Percentiles rank a stretch among this genome's conserved stretches.
Evolutionary conservation across 2,113 vertebrate species (phyloP).

Genomic region (Cinclus cinclus): DNA sequence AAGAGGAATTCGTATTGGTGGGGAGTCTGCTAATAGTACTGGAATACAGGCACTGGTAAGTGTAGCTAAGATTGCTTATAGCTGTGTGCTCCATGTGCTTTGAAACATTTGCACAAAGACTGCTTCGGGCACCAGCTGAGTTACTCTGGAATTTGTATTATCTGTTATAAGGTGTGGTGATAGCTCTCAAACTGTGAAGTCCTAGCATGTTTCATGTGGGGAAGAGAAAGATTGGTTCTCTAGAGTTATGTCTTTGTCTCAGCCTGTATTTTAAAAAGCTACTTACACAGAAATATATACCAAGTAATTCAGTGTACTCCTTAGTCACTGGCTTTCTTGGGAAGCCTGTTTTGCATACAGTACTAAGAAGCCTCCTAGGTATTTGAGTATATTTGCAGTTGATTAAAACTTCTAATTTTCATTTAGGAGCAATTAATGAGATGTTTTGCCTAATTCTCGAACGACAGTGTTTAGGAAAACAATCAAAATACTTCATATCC

Average conservation of each 20-base stretch:
- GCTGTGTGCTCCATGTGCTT: neutral
- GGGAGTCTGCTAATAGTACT: neutral
- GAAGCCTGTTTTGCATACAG: neutral
- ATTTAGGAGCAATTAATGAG: neutral
- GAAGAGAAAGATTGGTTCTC: neutral
- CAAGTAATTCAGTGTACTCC: neutral
- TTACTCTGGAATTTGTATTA: neutral
- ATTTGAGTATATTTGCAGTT: neutral
- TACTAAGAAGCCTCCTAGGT: neutral
- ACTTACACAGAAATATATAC: neutral
- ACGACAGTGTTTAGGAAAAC: neutral
- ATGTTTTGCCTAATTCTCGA: neutral
- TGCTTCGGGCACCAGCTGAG: neutral
- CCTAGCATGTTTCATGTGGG: neutral
- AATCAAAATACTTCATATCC: neutral
- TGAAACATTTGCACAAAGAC: fast-evolving
- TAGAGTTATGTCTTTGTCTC: neutral
- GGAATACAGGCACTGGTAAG: neutral
- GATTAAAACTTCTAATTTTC: neutral
- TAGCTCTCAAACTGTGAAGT: neutral
- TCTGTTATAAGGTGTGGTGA: neutral
- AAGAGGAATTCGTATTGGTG: neutral
- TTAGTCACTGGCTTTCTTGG: neutral
- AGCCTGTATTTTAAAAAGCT: neutral
- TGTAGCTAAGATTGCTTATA: neutral